These are phyloP conservation scores for Hemibagrus wyckioides DNA, from an alignment of 2,113 vertebrate genomes.

Conservation along the genomic window DNA sequence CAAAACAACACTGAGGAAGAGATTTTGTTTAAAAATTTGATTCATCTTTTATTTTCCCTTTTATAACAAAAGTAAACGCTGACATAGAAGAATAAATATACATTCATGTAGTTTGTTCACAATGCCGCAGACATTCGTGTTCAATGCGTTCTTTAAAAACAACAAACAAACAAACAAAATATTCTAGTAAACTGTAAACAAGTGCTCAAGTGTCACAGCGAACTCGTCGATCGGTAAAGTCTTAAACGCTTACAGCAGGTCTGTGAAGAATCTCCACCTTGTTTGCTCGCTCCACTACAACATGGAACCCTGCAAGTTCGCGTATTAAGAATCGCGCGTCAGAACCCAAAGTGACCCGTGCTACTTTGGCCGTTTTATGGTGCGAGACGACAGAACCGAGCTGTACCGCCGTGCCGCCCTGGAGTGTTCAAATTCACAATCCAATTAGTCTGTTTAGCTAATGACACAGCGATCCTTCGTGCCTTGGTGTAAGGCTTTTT, in stretches of 20 bases:
- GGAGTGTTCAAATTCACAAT: background rate
- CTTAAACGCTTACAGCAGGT: background rate
- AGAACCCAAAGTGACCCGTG: background rate
- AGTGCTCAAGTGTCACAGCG: conserved; percentile 9
- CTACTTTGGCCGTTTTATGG: background rate
- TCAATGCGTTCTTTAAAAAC: background rate
- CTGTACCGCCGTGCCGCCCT: background rate
- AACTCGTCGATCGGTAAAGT: background rate
- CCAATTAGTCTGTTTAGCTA: conserved; percentile 73
- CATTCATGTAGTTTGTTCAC: conserved; percentile 58
- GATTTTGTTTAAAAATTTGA: background rate
- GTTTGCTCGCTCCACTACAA: background rate
- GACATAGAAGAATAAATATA: conserved; percentile 73
- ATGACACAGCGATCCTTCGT: conserved; percentile 93
- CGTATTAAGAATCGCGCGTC: background rate
- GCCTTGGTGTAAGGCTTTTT: conserved; percentile 85
- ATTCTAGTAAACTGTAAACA: conserved; percentile 35
- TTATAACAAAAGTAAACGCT: conserved; percentile 58
- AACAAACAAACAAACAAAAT: conserved; percentile 7
- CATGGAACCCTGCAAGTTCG: background rate
- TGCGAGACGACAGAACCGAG: background rate
- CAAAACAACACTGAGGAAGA: background rate
- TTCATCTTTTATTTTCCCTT: conserved; percentile 16
- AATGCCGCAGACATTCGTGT: conserved; percentile 28
- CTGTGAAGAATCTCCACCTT: background rate